These are phyloP conservation scores for Pseudomugil tenellus DNA, from an alignment of 2,797 vertebrate genomes.

Conservation along the genomic window DNA sequence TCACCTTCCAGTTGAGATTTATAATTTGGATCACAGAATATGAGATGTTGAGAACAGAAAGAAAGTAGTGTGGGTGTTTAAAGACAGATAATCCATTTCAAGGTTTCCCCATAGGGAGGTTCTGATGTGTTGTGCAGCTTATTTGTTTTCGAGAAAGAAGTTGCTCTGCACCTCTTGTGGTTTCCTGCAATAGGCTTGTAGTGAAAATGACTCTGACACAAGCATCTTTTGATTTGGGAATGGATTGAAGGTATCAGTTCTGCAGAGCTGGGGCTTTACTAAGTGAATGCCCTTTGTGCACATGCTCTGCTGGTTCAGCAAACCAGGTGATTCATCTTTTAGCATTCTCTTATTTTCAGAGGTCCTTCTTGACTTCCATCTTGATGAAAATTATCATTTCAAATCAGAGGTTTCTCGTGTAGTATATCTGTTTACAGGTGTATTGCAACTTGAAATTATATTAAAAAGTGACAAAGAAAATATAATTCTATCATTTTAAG, in stretches of 20 bases:
- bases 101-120: slow-evolving; percentile 66
- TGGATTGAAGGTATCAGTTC: slow-evolving; percentile 56
- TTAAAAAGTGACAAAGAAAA: too few species aligned
- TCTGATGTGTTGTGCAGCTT: slow-evolving; percentile 68
- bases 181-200: slow-evolving; percentile 42
- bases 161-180: slow-evolving; percentile 54
- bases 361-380: slow-evolving; percentile 61
- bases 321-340: slow-evolving; percentile 66
- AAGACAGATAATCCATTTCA: slow-evolving; percentile 80
- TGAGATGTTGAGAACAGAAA: slow-evolving; percentile 60
- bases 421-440: neutral
- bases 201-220: slow-evolving; percentile 60
- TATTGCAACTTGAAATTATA: too few species aligned
- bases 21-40: slow-evolving; percentile 78
- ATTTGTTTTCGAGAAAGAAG: slow-evolving; percentile 71
- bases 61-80: slow-evolving; percentile 75
- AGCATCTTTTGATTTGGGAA: slow-evolving; percentile 61
- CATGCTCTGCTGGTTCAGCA: slow-evolving; percentile 52
- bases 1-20: slow-evolving; percentile 74
- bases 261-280: slow-evolving; percentile 42
- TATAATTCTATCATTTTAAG: too few species aligned
- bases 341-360: slow-evolving; percentile 61
- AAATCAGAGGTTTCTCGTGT: slow-evolving; percentile 12
- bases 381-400: slow-evolving; percentile 58
- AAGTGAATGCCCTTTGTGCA: slow-evolving; percentile 59